A percentile compares a stretch with the other conserved stretches of the same genome.
Conservation (phyloP, 2,797 vertebrate genomes). For the Telmatherina bonti region DNA sequence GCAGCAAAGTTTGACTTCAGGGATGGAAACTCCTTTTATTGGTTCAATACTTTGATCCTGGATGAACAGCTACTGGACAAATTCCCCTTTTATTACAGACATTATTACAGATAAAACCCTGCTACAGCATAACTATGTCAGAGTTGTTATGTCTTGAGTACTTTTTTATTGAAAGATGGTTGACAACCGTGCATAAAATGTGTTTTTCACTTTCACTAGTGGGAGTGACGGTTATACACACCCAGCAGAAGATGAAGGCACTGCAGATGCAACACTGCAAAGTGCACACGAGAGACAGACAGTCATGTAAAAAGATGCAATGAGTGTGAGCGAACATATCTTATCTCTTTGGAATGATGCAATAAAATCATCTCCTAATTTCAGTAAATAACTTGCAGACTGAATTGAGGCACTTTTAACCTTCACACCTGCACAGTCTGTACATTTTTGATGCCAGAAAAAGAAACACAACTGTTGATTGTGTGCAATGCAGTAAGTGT, state of each 20-base stretch:
- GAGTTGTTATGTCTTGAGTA: background rate
- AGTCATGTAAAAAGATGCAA: constrained; percentile 14
- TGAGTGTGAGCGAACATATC: background rate
- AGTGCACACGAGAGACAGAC: constrained; percentile 11
- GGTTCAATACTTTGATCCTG: background rate
- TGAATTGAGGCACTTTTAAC: constrained; percentile 20
- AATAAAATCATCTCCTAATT: constrained; percentile 10
- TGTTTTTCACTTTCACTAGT: background rate
- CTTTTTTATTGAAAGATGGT: constrained; percentile 9
- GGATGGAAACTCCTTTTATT: background rate
- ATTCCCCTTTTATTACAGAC: background rate
- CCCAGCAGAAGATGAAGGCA: constrained; percentile 40
- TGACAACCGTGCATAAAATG: background rate
- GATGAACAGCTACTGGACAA: background rate
- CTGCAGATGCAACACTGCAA: constrained; percentile 69
- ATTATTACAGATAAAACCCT: background rate
- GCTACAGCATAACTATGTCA: background rate
- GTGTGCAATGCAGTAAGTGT: constrained; percentile 56
- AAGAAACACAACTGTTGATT: constrained; percentile 42
- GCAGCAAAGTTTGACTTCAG: background rate
- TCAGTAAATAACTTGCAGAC: background rate
- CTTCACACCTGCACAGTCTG: constrained; percentile 40
- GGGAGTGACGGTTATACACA: constrained; percentile 1
- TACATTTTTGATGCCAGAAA: constrained; percentile 32
- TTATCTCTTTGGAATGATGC: background rate